phyloP scores from a whole-genome alignment of 2,888 invertebrate genomes.

The Eristalis arbustorum region DNA sequence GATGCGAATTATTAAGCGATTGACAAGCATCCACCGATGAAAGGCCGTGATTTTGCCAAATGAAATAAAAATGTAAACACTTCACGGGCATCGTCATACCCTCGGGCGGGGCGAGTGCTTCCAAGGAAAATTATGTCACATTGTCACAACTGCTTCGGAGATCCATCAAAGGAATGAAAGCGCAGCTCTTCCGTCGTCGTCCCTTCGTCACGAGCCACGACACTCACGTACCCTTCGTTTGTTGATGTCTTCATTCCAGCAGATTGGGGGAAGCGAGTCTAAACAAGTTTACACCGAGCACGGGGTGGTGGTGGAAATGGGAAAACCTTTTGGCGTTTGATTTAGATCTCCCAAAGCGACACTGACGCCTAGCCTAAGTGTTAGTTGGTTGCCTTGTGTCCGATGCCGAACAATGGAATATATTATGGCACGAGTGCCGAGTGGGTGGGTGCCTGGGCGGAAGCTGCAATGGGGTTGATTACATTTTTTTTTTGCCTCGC shows the following conservation, averaged over 20 bases:
- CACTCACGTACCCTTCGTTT: conserved; percentile 10
- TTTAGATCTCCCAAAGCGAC: conserved; percentile 54
- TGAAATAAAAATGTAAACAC: conserved; percentile 64
- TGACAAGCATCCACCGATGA: conserved; percentile 48
- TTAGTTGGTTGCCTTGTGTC: conserved; percentile 29
- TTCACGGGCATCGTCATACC: conserved; percentile 12
- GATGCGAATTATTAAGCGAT: conserved; percentile 67
- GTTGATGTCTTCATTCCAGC: conserved; percentile 57
- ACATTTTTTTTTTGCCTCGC: conserved; percentile 36
- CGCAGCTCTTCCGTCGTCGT: conserved; percentile 2
- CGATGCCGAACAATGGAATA: conserved; percentile 39
- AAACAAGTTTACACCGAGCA: conserved; percentile 20
- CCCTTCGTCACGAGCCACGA: not conserved
- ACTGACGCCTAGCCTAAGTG: conserved; percentile 46
- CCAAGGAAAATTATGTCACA: conserved; percentile 51
- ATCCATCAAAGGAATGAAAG: conserved; percentile 47
- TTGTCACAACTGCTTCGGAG: conserved; percentile 42
- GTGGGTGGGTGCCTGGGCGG: conserved; percentile 26
- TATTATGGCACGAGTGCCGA: conserved; percentile 9
- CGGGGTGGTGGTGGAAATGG: conserved; percentile 12
- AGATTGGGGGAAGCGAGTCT: not conserved
- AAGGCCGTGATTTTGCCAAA: conserved; percentile 59
- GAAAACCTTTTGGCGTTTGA: conserved; percentile 54
- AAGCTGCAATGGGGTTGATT: conserved; percentile 52
- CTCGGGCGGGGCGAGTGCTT: not conserved